These are phyloP conservation scores for Calyptommatus sinebrachiatus DNA, from an alignment of 2,113 vertebrate genomes.

Conservation along the genomic window DNA sequence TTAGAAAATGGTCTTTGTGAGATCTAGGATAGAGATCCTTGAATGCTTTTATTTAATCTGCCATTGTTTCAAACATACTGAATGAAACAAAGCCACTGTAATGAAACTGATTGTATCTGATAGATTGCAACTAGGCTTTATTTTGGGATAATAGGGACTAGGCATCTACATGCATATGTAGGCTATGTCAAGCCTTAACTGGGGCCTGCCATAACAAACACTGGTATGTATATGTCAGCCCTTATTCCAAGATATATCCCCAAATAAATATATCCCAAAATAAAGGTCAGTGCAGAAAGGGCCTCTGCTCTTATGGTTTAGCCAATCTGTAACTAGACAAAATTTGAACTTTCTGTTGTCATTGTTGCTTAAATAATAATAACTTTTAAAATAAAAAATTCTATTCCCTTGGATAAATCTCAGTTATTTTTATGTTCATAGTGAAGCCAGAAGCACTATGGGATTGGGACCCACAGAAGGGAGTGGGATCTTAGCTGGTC, in stretches of 20 bases:
- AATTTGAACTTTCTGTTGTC: neutral
- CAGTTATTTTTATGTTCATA: neutral
- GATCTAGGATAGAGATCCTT: slow-evolving; percentile 20
- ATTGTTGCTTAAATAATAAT: neutral
- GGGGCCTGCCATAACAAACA: too few species aligned
- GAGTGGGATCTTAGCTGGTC: too few species aligned
- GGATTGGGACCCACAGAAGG: too few species aligned
- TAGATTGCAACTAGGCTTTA: neutral
- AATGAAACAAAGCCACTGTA: slow-evolving; percentile 32
- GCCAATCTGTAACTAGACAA: neutral
- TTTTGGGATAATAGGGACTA: too few species aligned
- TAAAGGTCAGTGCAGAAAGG: too few species aligned
- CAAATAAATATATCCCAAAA: too few species aligned
- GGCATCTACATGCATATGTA: too few species aligned
- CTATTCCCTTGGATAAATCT: neutral
- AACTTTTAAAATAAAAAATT: neutral
- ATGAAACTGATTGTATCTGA: slow-evolving; percentile 50
- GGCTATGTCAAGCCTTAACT: too few species aligned
- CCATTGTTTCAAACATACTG: slow-evolving; percentile 22
- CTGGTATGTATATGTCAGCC: too few species aligned
- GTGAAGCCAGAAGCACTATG: neutral
- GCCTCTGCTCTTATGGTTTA: slow-evolving; percentile 42
- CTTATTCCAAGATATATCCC: too few species aligned
- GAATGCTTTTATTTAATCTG: slow-evolving; percentile 38
- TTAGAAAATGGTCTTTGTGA: neutral